Percentiles rank a stretch among this genome's conserved stretches.
Evolutionary conservation across 1,140 invertebrate genomes (phyloP).

Genomic region (Formica selysi): DNA sequence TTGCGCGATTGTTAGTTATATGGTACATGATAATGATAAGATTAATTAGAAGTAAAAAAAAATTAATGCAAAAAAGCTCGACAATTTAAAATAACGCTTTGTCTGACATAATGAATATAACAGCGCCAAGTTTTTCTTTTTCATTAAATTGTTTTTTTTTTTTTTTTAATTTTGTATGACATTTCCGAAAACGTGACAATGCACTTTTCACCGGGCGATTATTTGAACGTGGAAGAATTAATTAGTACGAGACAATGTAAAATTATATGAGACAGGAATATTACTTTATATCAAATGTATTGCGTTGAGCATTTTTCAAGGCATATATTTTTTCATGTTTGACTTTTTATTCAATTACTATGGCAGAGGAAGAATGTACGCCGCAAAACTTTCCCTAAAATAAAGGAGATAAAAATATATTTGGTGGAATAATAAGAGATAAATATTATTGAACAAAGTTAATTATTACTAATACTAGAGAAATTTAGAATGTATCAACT

Average conservation of each 20-base stretch:
- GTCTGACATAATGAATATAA: not conserved
- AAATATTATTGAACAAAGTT: not conserved
- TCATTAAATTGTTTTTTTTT: not conserved
- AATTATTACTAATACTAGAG: not conserved
- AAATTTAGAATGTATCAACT: not conserved
- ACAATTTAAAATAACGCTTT: too few species aligned
- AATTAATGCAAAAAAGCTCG: too few species aligned
- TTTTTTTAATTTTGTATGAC: too few species aligned
- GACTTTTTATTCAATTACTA: conserved; percentile 3
- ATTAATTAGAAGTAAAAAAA: too few species aligned
- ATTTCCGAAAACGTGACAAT: too few species aligned
- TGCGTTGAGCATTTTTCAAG: conserved; percentile 14
- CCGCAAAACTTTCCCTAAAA: not conserved
- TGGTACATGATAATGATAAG: not conserved
- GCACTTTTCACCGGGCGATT: too few species aligned
- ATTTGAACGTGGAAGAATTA: too few species aligned
- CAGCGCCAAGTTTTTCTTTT: not conserved
- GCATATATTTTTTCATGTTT: not conserved
- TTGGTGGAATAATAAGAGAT: not conserved
- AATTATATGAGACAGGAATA: not conserved
- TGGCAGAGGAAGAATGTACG: not conserved
- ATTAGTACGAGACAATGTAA: not conserved
- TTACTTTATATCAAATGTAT: not conserved
- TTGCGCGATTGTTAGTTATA: too few species aligned
- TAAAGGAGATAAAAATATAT: not conserved